Base-by-base conservation (phyloP, 2,888 invertebrate genomes). In the Ptilodon capucinus region DNA sequence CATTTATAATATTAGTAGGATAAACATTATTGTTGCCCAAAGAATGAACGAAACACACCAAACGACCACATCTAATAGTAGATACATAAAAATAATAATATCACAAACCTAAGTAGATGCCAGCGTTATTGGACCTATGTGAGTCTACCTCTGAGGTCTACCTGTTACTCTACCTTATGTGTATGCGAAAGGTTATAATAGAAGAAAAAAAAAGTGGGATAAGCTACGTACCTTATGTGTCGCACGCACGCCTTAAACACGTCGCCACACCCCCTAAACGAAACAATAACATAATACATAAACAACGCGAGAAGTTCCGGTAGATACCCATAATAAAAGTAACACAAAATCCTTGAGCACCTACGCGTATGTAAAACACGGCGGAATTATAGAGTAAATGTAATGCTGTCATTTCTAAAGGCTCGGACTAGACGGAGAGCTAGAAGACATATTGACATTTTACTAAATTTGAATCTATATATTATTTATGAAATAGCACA, bases 391-490 rank as follows among this genome's bases (percentile, higher is more conserved):
- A 67, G 71, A 70, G 72, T 67, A 65, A 71, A 71, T 64, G 72
- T 68, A 64, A 72, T 64, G 60, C 67, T 67, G 74, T 73, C 74
- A 75, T 71, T 70, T 50, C 68, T 71, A 75, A 76, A 67, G 71
- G 65, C 69, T 66, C 68, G 67, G 23, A 2, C 1, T 40, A 40
- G 40, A 11, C 40, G 14, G 13, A 19, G 39, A 40, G 40, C 38
- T 19, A 2, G 19, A 7, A 4, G 35, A 17, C 16, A 44, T 21
- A 39, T 13, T 34, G 8, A 14, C 4, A 34, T 13, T 4, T 30
- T 30, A 9, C 9, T 1, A 7, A 13, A 1, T 4, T 30, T 30
- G 7, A 30, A 13, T 1, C 6, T 30, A n/a, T 2, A 13, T 1
- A 30, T 30, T 4, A 1, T 30, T 4, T 13, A 2, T 4, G 9